Conservation (phyloP, 2,888 invertebrate genomes). For the Petrolisthes cinctipes region DNA sequence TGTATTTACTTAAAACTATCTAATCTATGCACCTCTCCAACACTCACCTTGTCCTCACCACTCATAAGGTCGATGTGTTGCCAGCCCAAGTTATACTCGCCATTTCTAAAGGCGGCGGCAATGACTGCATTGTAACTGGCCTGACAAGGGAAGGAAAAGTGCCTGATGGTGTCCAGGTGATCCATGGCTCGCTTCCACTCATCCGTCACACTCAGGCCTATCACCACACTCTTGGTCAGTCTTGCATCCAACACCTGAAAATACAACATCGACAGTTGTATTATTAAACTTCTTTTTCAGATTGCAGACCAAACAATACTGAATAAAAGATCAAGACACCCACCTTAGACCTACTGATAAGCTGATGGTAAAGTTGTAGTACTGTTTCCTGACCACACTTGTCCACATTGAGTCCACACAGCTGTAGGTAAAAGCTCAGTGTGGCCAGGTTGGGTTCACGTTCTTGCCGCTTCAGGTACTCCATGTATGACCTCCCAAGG, state of each 20-base stretch:
- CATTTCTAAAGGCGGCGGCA: neutral
- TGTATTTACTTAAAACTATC: neutral
- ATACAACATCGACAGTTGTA: too few relatives aligned
- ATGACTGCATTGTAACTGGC: neutral
- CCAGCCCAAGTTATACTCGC: constrained; percentile 3
- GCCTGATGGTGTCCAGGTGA: neutral
- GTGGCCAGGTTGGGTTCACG: neutral
- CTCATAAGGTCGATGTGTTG: neutral
- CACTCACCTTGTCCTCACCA: neutral
- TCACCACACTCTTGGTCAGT: neutral
- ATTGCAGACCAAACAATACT: too few relatives aligned
- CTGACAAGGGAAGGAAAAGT: neutral
- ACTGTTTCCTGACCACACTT: neutral
- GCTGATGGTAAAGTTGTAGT: neutral
- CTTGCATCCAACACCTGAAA: neutral
- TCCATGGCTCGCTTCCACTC: neutral
- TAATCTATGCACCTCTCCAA: neutral
- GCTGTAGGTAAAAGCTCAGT: neutral
- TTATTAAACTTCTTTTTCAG: too few relatives aligned
- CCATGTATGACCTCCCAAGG: neutral
- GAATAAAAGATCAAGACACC: neutral
- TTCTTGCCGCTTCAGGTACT: neutral
- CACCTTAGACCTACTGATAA: neutral
- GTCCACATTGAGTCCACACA: neutral
- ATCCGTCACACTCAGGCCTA: neutral